Evolutionary conservation across 2,113 vertebrate species (phyloP), one percentile per base, ranked within the genome.

Genomic region (Siniperca chuatsi): DNA sequence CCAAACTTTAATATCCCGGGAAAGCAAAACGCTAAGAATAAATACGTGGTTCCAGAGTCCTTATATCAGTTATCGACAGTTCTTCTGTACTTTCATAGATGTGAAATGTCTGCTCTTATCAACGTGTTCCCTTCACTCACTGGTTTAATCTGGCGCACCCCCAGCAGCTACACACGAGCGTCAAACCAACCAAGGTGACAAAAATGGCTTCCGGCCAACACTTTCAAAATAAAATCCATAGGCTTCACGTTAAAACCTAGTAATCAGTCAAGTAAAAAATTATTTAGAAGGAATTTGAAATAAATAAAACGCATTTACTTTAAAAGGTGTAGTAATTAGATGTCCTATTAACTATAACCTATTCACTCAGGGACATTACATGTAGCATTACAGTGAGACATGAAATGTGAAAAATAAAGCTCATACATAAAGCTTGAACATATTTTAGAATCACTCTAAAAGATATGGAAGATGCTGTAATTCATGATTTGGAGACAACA

Each of bases 211-310:
- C 84, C 88, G 71, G 46, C 0, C 9, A 20, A 20, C 0, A 37
- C 66, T 83, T 88, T 91, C 85, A 90, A 83, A 89, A 84, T 84
- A 91, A 91, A 82, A 50, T 0, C 10, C 13, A 57, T 0, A 35
- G 2, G 5, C 11, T 2, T 1, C n/a, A 7, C 1, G 1, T 46
- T 33, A 1, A 33, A 48, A 23, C 8, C 1, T 29, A 11, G 6
- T 16, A 6, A 29, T 16, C 1, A n/a, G n/a, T 44, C 0, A 8
- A 9, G 54, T 33, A 21, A 60, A 58, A 75, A 23, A 16, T 64
- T 65, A 65, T 79, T 82, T 25, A 6, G 21, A 48, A n/a, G n/a
- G 18, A n/a, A 64, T 58, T 5, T 25, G 12, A 16, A 16, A 40
- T 21, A 8, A 40, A 54, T 23, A 15, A 69, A 50, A 52, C 9